Percentiles rank a stretch among this genome's conserved stretches.
Evolutionary conservation across 1,140 invertebrate genomes (phyloP).

Genomic region (Caenorhabditis inopinata): DNA sequence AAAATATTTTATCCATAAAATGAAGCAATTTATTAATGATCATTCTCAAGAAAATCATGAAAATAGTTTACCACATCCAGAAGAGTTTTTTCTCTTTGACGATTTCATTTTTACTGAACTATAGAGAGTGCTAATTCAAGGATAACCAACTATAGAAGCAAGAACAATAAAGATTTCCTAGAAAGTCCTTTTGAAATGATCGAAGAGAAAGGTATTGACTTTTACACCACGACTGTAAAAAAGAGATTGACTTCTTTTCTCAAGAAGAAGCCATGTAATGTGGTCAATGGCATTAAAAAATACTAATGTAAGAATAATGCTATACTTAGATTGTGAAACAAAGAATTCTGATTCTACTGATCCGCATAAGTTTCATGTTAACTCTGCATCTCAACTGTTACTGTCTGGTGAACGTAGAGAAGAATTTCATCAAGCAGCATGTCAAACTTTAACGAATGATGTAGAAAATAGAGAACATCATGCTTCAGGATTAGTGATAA

Average conservation of each 20-base stretch:
- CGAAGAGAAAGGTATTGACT: background rate
- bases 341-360: too few relatives aligned
- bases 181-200: too few relatives aligned
- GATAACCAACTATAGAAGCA: too few relatives aligned
- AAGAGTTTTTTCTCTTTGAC: conserved; percentile 7
- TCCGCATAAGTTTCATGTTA: too few relatives aligned
- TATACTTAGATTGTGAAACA: conserved; percentile 43
- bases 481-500: conserved; percentile 38
- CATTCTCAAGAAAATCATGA: too few relatives aligned
- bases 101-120: conserved; percentile 42
- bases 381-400: too few relatives aligned
- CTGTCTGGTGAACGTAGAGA: conserved; percentile 40
- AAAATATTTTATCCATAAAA: too few relatives aligned
- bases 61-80: too few relatives aligned
- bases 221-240: background rate
- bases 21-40: background rate
- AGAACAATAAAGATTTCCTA: too few relatives aligned
- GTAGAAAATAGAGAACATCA: background rate
- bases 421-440: conserved; percentile 49
- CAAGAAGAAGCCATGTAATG: conserved; percentile 29
- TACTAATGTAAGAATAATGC: conserved; percentile 52
- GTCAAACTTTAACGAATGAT: conserved; percentile 46
- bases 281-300: conserved; percentile 49
- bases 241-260: background rate
- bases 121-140: conserved; percentile 8